A percentile compares a stretch with the other conserved stretches of the same genome.
These are phyloP conservation scores for Nephrotoma guestfalica DNA, from an alignment of 2,888 invertebrate genomes.

Conservation along the genomic window DNA sequence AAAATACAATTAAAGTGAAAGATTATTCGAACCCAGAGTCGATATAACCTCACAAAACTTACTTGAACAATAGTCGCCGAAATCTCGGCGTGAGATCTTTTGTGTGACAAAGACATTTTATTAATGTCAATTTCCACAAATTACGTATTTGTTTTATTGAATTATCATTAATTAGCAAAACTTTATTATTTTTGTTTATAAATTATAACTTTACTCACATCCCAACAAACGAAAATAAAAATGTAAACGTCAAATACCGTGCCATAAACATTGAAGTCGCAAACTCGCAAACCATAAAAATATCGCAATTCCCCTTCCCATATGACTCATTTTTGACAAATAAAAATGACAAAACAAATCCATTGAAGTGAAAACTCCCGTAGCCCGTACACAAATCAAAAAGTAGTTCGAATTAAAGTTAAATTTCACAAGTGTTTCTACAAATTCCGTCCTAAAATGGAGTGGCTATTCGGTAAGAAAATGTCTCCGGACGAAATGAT, in stretches of 20 bases:
- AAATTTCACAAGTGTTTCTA: neutral
- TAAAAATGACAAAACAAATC: neutral
- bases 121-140: neutral
- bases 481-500: slow-evolving; percentile 97
- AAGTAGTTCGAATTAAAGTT: neutral
- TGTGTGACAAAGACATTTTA: neutral
- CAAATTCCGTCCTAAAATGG: slow-evolving; percentile 38
- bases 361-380: neutral
- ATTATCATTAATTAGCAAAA: too few relatives aligned
- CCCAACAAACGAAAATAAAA: too few relatives aligned
- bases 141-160: too few relatives aligned
- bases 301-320: neutral
- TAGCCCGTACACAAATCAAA: neutral
- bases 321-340: slow-evolving; percentile 1
- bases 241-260: too few relatives aligned
- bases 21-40: neutral
- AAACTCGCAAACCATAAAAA: neutral
- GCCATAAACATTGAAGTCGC: neutral
- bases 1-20: neutral
- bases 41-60: neutral
- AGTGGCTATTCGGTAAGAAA: slow-evolving; percentile 93
- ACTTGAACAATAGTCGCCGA: neutral
- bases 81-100: neutral
- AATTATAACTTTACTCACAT: too few relatives aligned
- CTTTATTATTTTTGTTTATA: too few relatives aligned